Percentiles rank a stretch among this genome's conserved stretches.
phyloP scores from a whole-genome alignment of 2,113 vertebrate species.

The Phodopus roborovskii region DNA sequence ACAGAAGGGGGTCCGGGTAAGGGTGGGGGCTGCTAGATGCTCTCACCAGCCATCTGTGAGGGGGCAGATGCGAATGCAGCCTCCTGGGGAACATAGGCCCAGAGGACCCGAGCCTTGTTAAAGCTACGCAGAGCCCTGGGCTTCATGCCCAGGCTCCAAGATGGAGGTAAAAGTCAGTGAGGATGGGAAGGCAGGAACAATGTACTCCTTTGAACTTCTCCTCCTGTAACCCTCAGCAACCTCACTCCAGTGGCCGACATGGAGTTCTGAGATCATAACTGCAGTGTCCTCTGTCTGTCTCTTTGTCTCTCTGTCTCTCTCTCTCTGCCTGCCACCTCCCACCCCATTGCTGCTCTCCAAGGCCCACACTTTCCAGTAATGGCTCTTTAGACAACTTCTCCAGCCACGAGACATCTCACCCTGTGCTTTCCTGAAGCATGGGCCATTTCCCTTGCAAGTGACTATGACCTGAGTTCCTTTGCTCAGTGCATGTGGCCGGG shows the following conservation, averaged over 20 bases:
- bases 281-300: no score
- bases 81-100: slow-evolving; percentile 8
- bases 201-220: neutral
- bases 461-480: neutral
- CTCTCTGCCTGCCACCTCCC: neutral
- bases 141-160: neutral
- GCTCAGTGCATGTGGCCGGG: neutral
- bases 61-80: slow-evolving; percentile 73
- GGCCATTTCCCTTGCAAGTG: neutral
- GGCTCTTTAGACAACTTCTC: neutral
- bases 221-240: neutral
- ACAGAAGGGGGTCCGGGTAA: slow-evolving; percentile 77
- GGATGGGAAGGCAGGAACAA: no score
- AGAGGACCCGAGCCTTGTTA: slow-evolving; percentile 52
- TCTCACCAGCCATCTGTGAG: slow-evolving; percentile 77
- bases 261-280: neutral
- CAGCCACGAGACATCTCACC: neutral
- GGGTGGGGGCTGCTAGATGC: slow-evolving; percentile 65
- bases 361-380: neutral
- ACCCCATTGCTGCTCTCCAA: neutral
- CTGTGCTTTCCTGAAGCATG: neutral
- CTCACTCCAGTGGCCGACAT: accelerated
- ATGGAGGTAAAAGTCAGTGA: neutral
- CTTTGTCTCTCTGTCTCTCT: no score
- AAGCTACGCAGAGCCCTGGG: neutral